Evolutionary conservation across 2,797 vertebrate species (phyloP), one percentile per base, ranked within the genome.

Genomic region (Ambastaia sidthimunki): DNA sequence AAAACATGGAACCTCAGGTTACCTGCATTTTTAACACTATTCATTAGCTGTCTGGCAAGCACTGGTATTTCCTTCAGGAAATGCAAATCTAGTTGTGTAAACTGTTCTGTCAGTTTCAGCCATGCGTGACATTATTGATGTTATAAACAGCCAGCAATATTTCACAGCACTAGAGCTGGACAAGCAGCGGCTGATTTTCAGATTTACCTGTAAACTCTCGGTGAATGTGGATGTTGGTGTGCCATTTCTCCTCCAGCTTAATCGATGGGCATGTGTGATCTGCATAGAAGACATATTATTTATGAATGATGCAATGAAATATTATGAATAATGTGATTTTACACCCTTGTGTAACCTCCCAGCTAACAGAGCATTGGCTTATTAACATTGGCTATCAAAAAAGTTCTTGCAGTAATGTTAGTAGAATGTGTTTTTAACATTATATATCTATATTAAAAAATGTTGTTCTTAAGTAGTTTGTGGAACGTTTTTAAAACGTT

Each of bases 241-340:
- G 93, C 68, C 89, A 93, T 85, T 28, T 85, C 18, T 90, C 91
- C 68, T 93, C 92, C 48, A 92, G 87, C 84, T 87, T 94, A 87
- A 98, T 85, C 63, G 86, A 47, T 72, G 97, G 96, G 86, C 97
- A 99, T 7, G 87, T 78, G 23, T 90, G 87, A 90, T 94, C 96
- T 98, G 84, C 50, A 88, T 85, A 71, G 82, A 80, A 89, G 84
- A 59, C 76, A 0, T 23, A 63, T 3, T 34, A 63, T 66, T 23
- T 23, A 28, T 25, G 23, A 60, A 60, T 28, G 23, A 52, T 16
- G 48, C 48, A 16, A 52, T 52, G 15, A n/a, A 18, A 4, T 15
- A 60, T 60, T 19, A 18, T 18, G 50, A 6, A 18, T 18, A 52
- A 31, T 31, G 4, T n/a, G n/a, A n/a, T n/a, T n/a, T n/a, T n/a